Base-by-base conservation (phyloP, 2,797 vertebrate species). In the Lepus townsendii region DNA sequence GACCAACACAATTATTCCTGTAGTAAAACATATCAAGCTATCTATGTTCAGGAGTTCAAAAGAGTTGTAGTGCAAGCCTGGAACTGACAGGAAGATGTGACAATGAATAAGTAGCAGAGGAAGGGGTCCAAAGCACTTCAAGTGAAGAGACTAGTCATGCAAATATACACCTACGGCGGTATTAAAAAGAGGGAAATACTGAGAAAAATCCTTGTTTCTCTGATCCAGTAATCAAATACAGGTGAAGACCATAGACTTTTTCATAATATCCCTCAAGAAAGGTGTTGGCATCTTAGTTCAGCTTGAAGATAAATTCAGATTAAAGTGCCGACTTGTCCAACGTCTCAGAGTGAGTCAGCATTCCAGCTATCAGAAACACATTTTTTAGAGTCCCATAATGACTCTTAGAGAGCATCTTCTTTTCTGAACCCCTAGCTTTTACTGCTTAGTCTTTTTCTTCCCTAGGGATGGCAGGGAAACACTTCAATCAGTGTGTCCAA, bases 271-370 rank as follows among this genome's bases (percentile, higher is more conserved):
- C 42, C 38, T 65, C 32, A 54, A 47, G n/a, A 83, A 83, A 87
- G 16, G 38, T 2, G 24, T 42, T 82, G 62, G 19, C 20, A 79
- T 78, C 52, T 89, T 65, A 69, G 71, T 65, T 86, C 52, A 75
- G 69, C 7, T 52, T 19, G 16, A 89, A 83, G 83, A 63, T 91
- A 60, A 83, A 88, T 38, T 86, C 16, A 89, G n/a, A 77, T 78
- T 72, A 88, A 94, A 91, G 57, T 47, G 52, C 26, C 73, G 83
- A 73, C 57, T 86, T 60, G 27, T 16, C 12, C 42, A 66, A 20
- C 0, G 1, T 83, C 52, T 65, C 5, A 47, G 27, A 30, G 26
- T 91, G 30, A 83, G 66, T 71, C 76, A 83, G 27, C 76, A 89
- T 30, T 85, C 30, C 52, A 83, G 63, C 16, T n/a, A 35, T 72